These are phyloP conservation scores for Ctenomys sociabilis DNA, from an alignment of 2,113 vertebrate genomes.

Conservation along the genomic window DNA sequence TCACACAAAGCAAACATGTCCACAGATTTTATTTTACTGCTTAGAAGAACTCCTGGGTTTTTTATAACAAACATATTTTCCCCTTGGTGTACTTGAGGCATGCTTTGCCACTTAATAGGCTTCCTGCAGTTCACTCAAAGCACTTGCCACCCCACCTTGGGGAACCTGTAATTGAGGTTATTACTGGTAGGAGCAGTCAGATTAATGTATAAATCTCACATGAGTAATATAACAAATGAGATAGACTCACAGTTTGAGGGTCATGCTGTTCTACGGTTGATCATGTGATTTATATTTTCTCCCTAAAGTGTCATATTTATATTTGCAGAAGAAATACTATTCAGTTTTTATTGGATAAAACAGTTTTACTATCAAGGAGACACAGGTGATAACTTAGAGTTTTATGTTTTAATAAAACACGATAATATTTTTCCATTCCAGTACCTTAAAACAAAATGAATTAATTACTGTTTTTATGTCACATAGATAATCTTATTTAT, in stretches of 20 bases:
- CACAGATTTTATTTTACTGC: slow-evolving; percentile 70
- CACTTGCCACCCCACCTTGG: not conserved
- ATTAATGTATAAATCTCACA: slow-evolving; percentile 64
- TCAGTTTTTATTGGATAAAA: slow-evolving; percentile 41
- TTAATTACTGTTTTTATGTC: slow-evolving; percentile 16
- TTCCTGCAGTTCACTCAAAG: slow-evolving; percentile 35
- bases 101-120: slow-evolving; percentile 54
- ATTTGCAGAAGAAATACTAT: slow-evolving; percentile 48
- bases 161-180: slow-evolving; percentile 58
- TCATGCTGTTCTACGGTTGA: slow-evolving; percentile 65
- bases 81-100: slow-evolving; percentile 47
- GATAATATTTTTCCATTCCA: not conserved
- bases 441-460: slow-evolving; percentile 22
- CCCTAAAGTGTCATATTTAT: slow-evolving; percentile 61
- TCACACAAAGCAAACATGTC: slow-evolving; percentile 66
- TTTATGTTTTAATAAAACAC: not conserved
- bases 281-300: slow-evolving; percentile 65
- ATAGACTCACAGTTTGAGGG: slow-evolving; percentile 72
- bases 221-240: slow-evolving; percentile 65
- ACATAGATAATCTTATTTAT: not conserved
- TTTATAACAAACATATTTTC: slow-evolving; percentile 50
- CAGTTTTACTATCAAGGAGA: slow-evolving; percentile 46
- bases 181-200: slow-evolving; percentile 56
- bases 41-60: slow-evolving; percentile 51
- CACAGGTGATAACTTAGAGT: not conserved